Evolutionary conservation across 1,140 invertebrate species (phyloP), one percentile per base, ranked within the genome.

Genomic region (Dreissena rostriformis): DNA sequence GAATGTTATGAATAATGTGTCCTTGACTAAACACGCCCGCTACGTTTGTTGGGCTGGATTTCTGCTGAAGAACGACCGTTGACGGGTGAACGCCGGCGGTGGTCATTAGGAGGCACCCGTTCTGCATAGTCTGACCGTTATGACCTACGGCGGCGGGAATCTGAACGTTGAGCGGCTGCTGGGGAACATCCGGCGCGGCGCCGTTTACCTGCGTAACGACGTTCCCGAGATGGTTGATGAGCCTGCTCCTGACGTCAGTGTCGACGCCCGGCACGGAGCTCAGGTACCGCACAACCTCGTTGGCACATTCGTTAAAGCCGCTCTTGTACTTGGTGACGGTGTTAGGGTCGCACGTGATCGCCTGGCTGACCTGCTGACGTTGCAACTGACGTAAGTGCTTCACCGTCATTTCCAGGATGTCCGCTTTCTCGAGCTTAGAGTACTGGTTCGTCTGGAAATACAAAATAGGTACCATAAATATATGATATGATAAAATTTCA

Each of bases 351-450:
- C 95, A 95, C 0, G 96, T 96, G 12, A 97, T 96, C 8, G 96
- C 96, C 26, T 77, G 55, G 8, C 29, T 17, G 6, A 78, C 75
- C 15, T 77, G 73, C 39, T 84, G 74, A 17, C 74, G n/a, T 72
- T 91, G 90, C 15, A 91, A 49, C 57, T 74, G 71, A 85, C 91
- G 65, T 79, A 98, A 94, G 93, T 98, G 97, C 91, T 98, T 98
- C 19, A 99, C 98, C 0, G 98, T 98, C 96, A 99, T 97, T 93
- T 99, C 98, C 67, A 99, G 94, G 77, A 99, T 99, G 91, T 99
- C 98, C 0, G 98, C 98, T 93, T 99, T 99, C 93, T 99, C 98
- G 57, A 99, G 93, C 92, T 99, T 99, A 4, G 97, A 97, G 93
- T 98, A 97, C 87, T 97, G 95, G 53, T 97, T 96, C 55, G 97